Percentiles rank a stretch among this genome's conserved stretches.
Conservation (phyloP, 2,113 vertebrate genomes). For the Zosterops pallidus region DNA sequence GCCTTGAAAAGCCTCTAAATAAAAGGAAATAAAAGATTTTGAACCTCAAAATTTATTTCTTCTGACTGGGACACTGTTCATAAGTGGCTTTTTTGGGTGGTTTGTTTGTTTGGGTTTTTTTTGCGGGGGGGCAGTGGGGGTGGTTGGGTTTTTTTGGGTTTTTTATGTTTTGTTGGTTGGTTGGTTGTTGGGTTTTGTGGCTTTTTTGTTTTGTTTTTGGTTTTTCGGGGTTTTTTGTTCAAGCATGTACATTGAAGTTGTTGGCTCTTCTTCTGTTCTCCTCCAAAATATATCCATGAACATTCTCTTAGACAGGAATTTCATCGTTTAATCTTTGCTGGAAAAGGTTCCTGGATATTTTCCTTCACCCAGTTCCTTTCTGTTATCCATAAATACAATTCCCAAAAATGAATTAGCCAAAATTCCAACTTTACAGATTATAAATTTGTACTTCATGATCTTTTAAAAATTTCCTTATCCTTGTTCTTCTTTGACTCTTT, state of each 20-base stretch:
- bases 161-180: no score
- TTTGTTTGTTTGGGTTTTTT: no score
- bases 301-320: background rate
- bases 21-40: background rate
- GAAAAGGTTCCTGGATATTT: background rate
- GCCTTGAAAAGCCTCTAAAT: background rate
- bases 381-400: background rate
- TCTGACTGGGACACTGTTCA: background rate
- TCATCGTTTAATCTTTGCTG: background rate
- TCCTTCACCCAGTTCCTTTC: background rate
- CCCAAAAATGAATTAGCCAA: background rate
- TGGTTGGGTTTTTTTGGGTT: no score
- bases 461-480: background rate
- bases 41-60: background rate
- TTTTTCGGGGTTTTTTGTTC: background rate
- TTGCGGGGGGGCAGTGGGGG: no score
- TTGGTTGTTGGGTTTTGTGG: no score
- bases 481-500: background rate
- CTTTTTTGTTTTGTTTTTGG: no score
- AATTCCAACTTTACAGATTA: background rate
- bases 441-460: background rate
- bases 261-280: background rate
- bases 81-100: fast-evolving
- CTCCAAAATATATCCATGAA: background rate
- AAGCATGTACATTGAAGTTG: background rate